Evolutionary conservation across 1,140 invertebrate genomes (phyloP).

Genomic region (Brachionus asplanchnoidis): DNA sequence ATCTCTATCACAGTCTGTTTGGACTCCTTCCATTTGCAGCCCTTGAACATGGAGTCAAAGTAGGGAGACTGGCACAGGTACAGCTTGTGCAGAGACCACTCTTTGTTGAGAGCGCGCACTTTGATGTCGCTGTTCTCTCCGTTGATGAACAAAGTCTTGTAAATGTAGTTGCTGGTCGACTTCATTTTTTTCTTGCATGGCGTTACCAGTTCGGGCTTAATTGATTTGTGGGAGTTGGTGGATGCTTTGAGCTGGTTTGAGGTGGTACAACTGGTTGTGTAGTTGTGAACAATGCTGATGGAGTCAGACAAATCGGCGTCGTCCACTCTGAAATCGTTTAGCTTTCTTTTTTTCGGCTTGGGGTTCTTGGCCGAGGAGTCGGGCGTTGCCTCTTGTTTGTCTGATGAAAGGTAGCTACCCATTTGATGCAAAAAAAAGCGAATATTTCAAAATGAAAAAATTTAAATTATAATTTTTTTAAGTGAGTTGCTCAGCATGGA

Average conservation of each 20-base stretch:
- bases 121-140: slow-evolving; percentile 72
- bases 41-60: slow-evolving; percentile 77
- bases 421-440: not conserved
- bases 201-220: not conserved
- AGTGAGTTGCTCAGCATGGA: not conserved
- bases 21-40: slow-evolving; percentile 69
- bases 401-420: not conserved
- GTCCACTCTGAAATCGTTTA: not conserved
- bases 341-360: not conserved
- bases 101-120: slow-evolving; percentile 67
- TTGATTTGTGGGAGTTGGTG: not conserved
- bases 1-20: slow-evolving; percentile 66
- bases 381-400: not conserved
- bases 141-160: slow-evolving; percentile 71
- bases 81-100: slow-evolving; percentile 73
- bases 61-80: slow-evolving; percentile 74
- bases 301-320: not conserved
- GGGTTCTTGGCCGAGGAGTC: not conserved
- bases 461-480: not conserved
- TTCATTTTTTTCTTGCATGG: slow-evolving; percentile 63
- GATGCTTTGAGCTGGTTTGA: not conserved
- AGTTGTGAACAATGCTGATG: not conserved
- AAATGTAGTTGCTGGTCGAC: slow-evolving; percentile 72
- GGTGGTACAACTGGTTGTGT: too few species aligned
- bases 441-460: not conserved